Base-by-base conservation (phyloP, 2,797 vertebrate genomes). In the Hydrophis major region DNA sequence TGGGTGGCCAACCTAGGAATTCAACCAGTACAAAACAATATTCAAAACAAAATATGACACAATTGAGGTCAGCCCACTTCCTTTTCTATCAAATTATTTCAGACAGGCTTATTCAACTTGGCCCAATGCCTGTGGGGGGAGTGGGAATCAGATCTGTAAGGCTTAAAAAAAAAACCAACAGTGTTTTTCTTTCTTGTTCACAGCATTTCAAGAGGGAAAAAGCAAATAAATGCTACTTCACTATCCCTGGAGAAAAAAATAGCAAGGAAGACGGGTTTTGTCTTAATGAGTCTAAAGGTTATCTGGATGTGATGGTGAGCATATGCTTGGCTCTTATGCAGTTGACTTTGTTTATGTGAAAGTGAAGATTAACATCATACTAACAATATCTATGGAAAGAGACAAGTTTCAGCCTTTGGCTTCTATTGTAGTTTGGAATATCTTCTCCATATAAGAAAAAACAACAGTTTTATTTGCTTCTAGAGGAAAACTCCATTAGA, bases 41-140 rank as follows among this genome's bases (percentile, higher is more conserved):
- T 42, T 78, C 69, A 78, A 78, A 42, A 78, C 18, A 78, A 78
- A 42, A 22, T 78, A 22, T 78, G 20, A 78, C 74, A 42, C 20
- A 42, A 22, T 22, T 42, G 74, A 78, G 37, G 37, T 37, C 37
- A 42, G 7, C 32, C 8, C 18, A 78, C 37, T 42, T 42, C 18
- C 8, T 78, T 78, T 42, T 42, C 8, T 78, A 78, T 78, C 32
- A 37, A 78, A 42, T 78, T 37, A 42, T 42, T 78, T 42, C 20
- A 78, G 74, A 78, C 37, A 78, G 37, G 37, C 74, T 78, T 78
- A 78, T 78, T 78, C 74, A 22, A 20, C 37, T 78, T 78, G 74
- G 37, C 20, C 37, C 37, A 42, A 78, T 78, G 20, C 37, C 3
- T 1, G 0, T 3, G 3, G 37, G 7, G 3, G 3, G 0, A 0